These are phyloP conservation scores for Ailuropoda melanoleuca DNA, from an alignment of 2,113 vertebrate genomes.

Conservation along the genomic window DNA sequence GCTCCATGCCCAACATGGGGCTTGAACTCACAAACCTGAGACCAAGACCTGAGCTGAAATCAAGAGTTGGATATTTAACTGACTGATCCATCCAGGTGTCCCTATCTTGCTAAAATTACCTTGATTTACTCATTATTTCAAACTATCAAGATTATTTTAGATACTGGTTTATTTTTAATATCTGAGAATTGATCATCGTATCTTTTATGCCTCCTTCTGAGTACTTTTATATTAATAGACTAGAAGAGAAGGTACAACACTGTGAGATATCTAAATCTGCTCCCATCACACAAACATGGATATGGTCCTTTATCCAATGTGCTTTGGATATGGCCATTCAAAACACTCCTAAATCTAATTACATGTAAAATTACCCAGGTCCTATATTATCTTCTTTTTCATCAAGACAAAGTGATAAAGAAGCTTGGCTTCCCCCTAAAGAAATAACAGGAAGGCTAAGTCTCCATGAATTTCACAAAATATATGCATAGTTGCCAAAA, in stretches of 20 bases:
- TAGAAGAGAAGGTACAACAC: not conserved
- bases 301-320: not conserved
- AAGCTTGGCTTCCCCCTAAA: not conserved
- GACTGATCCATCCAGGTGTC: not conserved
- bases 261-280: not conserved
- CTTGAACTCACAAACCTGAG: not conserved
- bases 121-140: slow-evolving; percentile 29
- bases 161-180: slow-evolving; percentile 4
- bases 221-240: not conserved
- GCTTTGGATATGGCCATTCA: not conserved
- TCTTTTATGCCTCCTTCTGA: not conserved
- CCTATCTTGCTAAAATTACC: slow-evolving; percentile 25
- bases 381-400: not conserved
- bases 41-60: not conserved
- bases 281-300: not conserved
- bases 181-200: not conserved
- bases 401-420: slow-evolving; percentile 7
- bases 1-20: not conserved
- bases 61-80: not conserved
- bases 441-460: not conserved
- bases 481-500: not conserved
- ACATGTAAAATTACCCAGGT: not conserved
- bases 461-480: not conserved
- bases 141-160: slow-evolving; percentile 7
- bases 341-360: not conserved